Percentiles rank a stretch among this genome's conserved stretches.
These are phyloP conservation scores for Diuraphis noxia DNA, from an alignment of 1,140 invertebrate genomes.

Conservation along the genomic window DNA sequence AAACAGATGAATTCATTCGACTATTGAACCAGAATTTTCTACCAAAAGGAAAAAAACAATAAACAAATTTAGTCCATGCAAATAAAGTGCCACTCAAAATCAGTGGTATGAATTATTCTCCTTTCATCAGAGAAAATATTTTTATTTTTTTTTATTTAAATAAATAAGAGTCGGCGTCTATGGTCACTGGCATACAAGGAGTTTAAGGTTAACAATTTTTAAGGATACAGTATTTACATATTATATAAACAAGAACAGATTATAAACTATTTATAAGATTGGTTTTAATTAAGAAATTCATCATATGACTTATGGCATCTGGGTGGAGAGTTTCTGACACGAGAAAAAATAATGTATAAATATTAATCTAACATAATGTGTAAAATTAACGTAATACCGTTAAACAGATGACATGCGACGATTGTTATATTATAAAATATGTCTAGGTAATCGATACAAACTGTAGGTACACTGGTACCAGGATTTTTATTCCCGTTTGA, in stretches of 20 bases:
- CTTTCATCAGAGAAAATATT: background rate
- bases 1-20: background rate
- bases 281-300: too few relatives aligned
- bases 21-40: background rate
- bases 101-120: background rate
- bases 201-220: too few relatives aligned
- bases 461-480: too few relatives aligned
- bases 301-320: too few relatives aligned
- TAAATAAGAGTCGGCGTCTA: too few relatives aligned
- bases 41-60: background rate
- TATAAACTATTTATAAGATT: too few relatives aligned
- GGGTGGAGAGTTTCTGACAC: too few relatives aligned
- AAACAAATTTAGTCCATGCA: background rate
- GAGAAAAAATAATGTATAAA: background rate
- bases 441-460: background rate
- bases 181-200: too few relatives aligned
- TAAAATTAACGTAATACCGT: background rate
- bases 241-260: too few relatives aligned
- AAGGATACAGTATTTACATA: too few relatives aligned
- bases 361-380: conserved; percentile 3
- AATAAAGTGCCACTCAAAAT: background rate
- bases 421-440: background rate
- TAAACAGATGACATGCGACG: background rate
- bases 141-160: too few relatives aligned
- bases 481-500: background rate